Base-by-base conservation (phyloP, 2,113 vertebrate species). In the Tragelaphus strepsiceros region DNA sequence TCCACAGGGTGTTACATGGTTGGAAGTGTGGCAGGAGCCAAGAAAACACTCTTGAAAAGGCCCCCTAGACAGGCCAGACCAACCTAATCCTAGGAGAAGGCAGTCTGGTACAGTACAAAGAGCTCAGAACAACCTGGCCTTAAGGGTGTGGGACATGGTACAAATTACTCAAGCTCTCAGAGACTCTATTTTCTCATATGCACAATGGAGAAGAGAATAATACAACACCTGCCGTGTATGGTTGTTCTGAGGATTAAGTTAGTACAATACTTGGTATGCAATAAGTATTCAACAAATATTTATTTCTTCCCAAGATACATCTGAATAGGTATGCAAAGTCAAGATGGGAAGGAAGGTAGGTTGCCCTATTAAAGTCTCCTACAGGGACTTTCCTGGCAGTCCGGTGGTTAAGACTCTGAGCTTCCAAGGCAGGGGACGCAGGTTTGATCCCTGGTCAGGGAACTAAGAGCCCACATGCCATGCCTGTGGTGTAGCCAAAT, bases 41-140 rank as follows among this genome's bases (percentile, higher is more conserved):
- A 90, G 54, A 92, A 93, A 92, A 21, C 67, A 54, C 61, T 91
- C 61, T 93, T 93, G 87, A 87, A 95, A 96, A 95, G 58, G 71
- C 21, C 96, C 61, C 30, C 6, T 92, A 35, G 39, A 83, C 30
- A 95, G 58, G 46, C 22, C 21, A 89, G 91, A 91, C 32, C 49
- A 93, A 49, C 26, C 53, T 19, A 46, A 51, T 54, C 26, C 58
- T 80, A 85, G 58, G 17, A 95, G 58, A 90, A 97, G 53, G n/a
- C 59, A 51, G 59, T 15, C 43, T 56, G 16, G n/a, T 83, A 32
- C 16, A 74, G 17, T 62, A 64, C 32, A 95, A 90, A 78, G 21
- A 49, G 22, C 62, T 78, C 49, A 92, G 32, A 95, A 74, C 62
- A 96, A 46, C 26, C 5, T 61, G 6, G 17, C 30, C n/a, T 87